Percentiles rank a stretch among this genome's conserved stretches.
Evolutionary conservation across 1,140 invertebrate species (phyloP).

Genomic region (Episyrphus balteatus): DNA sequence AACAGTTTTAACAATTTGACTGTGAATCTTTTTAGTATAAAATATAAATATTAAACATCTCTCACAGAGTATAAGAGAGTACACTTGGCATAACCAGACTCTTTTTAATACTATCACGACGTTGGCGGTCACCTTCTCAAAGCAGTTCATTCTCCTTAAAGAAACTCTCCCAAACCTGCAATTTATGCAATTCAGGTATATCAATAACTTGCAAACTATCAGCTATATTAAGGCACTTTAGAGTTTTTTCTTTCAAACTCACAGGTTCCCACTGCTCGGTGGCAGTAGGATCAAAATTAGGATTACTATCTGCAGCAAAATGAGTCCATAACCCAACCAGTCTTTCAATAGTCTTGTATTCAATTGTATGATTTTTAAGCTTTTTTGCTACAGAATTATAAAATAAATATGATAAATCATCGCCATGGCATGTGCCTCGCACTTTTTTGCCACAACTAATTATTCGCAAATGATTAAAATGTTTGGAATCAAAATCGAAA

Average conservation of each 20-base stretch:
- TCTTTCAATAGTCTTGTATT: slow-evolving; percentile 35
- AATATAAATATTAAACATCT: too few species aligned
- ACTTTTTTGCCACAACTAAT: slow-evolving; percentile 36
- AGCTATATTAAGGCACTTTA: slow-evolving; percentile 40
- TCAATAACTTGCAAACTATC: slow-evolving; percentile 34
- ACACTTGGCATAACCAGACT: too few species aligned
- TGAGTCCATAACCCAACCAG: slow-evolving; percentile 37
- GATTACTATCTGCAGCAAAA: slow-evolving; percentile 36
- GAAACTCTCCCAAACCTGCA: slow-evolving; percentile 39
- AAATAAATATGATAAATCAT: slow-evolving; percentile 55
- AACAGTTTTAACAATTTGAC: too few species aligned
- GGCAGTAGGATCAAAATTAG: slow-evolving; percentile 31
- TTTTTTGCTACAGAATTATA: slow-evolving; percentile 38
- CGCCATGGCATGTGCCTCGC: slow-evolving; percentile 44
- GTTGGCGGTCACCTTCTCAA: slow-evolving; percentile 8
- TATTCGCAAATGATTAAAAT: slow-evolving; percentile 32
- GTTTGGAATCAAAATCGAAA: slow-evolving; percentile 37
- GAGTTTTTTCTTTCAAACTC: slow-evolving; percentile 22
- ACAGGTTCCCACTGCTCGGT: slow-evolving; percentile 25
- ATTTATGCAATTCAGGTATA: slow-evolving; percentile 36
- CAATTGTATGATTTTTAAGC: slow-evolving; percentile 29
- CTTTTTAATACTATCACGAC: too few species aligned
- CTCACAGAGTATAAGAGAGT: too few species aligned
- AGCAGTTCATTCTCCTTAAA: slow-evolving; percentile 25
- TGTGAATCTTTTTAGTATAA: too few species aligned